These are phyloP conservation scores for Bambusicola thoracicus DNA, from an alignment of 2,113 vertebrate genomes.

Conservation along the genomic window DNA sequence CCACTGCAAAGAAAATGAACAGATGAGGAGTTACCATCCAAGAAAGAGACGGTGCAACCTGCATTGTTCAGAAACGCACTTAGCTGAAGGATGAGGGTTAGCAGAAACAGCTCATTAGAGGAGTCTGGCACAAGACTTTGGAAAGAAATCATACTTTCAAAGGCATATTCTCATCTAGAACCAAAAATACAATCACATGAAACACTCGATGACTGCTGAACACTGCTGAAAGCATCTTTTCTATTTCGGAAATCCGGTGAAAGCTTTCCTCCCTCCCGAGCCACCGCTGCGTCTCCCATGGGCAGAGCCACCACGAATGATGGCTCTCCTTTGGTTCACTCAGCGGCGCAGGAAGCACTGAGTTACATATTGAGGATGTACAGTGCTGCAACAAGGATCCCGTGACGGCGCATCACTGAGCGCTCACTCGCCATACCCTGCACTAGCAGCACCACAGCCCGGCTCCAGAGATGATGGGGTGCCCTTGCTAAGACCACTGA, in stretches of 20 bases:
- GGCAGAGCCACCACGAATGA: not conserved
- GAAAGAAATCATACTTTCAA: not conserved
- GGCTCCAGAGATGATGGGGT: fast-evolving
- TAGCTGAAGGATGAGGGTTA: not conserved
- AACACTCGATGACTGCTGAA: not conserved
- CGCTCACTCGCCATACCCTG: fast-evolving
- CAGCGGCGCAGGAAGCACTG: fast-evolving
- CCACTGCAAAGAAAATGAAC: slow-evolving; percentile 83
- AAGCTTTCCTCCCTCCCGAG: not conserved
- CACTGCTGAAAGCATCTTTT: fast-evolving
- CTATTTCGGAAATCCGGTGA: not conserved
- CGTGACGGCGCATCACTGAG: too few species aligned
- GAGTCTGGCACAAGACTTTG: not conserved
- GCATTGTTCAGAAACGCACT: not conserved
- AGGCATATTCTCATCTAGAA: not conserved
- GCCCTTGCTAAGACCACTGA: not conserved
- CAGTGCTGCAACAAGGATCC: not conserved
- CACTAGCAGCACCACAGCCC: not conserved
- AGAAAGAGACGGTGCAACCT: not conserved
- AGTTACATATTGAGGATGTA: fast-evolving
- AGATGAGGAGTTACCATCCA: not conserved
- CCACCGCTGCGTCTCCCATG: not conserved
- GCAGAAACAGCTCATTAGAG: not conserved
- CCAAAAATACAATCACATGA: fast-evolving
- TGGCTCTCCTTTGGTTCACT: not conserved